Evolutionary conservation across 1,140 invertebrate species (phyloP), one percentile per base, ranked within the genome.

Genomic region (Drosophila pectinifera): DNA sequence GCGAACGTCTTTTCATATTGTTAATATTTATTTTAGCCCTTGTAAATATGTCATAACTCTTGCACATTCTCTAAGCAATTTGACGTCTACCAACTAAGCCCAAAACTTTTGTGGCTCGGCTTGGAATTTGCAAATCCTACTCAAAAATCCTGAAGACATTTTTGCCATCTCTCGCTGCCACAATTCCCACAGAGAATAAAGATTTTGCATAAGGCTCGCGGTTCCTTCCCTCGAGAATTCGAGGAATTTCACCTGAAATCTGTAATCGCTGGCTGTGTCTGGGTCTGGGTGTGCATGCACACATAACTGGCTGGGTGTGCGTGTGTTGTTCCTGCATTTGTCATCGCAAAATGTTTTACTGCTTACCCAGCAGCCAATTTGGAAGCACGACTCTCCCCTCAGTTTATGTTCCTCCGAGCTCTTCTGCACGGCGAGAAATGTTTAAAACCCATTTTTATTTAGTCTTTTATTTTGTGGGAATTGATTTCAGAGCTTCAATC

Each of bases 271-370:
- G 48, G 28, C 28, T 51, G 20, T 41, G 28, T 38, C 18, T 58
- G 31, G 18, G 28, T 38, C 18, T 58, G 31, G 18, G 42, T 80
- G 53, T 34, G 36, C 43, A 16, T 70, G 42, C 46, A 20, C 43
- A 18, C 18, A 51, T 34, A 51, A 51, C 48, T 68, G 20, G 42
- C 31, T 49, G 28, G 28, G 45, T 45, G 38, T 55, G 34, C 22
- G 49, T 34, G 42, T 77, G 75, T 75, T 79, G 75, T 75, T 83
- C 64, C 75, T 83, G 70, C 80, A 74, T 79, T 83, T 83, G 80
- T 83, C 80, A 83, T 83, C 75, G 80, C 48, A 79, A 78, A 84
- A 83, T 79, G 64, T 83, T 79, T 68, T 75, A 51, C 68, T 81
- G 78, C 78, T 62, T 73, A 81, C 65, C 48, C 73, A 72, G 61